A percentile compares a stretch with the other conserved stretches of the same genome.
Evolutionary conservation across 1,140 invertebrate species (phyloP).

Genomic region (Drosophila seguyi): DNA sequence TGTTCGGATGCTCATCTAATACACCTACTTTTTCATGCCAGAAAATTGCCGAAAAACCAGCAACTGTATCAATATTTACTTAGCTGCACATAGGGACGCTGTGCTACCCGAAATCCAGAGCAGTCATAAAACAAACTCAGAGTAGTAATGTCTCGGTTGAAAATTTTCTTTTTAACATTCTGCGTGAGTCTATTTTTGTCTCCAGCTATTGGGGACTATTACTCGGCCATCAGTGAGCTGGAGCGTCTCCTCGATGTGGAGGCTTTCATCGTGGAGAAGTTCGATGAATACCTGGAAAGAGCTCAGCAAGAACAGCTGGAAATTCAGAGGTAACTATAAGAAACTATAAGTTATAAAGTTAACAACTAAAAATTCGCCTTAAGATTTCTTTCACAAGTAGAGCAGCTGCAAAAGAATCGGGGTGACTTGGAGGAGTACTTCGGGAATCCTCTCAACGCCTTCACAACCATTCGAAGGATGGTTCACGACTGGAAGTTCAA

Average conservation of each 20-base stretch:
- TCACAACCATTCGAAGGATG: constrained; percentile 93
- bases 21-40: constrained; percentile 11
- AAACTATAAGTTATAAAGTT: neutral
- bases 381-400: constrained; percentile 51
- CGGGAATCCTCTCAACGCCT: constrained; percentile 70
- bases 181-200: neutral
- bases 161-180: constrained; percentile 1
- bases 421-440: constrained; percentile 35
- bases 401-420: constrained; percentile 25
- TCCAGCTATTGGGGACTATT: constrained; percentile 31
- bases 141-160: constrained; percentile 36
- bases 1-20: constrained; percentile 2
- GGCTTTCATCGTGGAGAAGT: constrained; percentile 24
- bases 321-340: constrained; percentile 38
- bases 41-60: constrained; percentile 1
- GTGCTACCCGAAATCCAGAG: no score
- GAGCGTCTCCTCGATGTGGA: constrained; percentile 46
- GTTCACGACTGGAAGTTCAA: constrained; percentile 94
- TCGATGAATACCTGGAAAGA: constrained; percentile 51
- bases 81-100: constrained; percentile 23
- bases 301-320: constrained; percentile 21
- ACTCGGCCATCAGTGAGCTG: constrained; percentile 38
- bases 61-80: constrained; percentile 65
- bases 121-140: constrained; percentile 38
- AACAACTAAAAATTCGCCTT: neutral